A percentile compares a stretch with the other conserved stretches of the same genome.
phyloP scores from a whole-genome alignment of 2,888 invertebrate genomes.

The Ecliptopera silaceata region DNA sequence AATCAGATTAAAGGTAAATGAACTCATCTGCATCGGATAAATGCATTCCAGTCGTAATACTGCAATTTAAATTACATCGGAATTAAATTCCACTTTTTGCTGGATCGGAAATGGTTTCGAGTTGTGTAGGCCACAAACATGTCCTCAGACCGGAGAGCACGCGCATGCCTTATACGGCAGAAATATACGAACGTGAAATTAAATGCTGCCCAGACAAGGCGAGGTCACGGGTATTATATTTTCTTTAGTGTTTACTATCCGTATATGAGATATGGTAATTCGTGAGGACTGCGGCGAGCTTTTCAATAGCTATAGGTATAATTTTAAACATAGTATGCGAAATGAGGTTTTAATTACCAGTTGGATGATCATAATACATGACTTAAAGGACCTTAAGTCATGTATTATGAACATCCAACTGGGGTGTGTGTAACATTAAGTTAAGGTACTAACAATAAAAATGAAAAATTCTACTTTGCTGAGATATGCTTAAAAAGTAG shows the following conservation, averaged over 20 bases:
- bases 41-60: conserved; percentile 31
- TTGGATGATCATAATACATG: too few relatives aligned
- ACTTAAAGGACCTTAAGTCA: too few relatives aligned
- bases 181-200: conserved; percentile 76
- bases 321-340: not conserved
- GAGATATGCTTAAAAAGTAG: too few relatives aligned
- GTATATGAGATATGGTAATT: conserved; percentile 25
- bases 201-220: conserved; percentile 60
- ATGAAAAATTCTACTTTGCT: too few relatives aligned
- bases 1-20: conserved; percentile 26
- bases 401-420: too few relatives aligned
- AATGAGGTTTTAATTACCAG: too few relatives aligned
- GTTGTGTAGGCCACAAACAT: conserved; percentile 38
- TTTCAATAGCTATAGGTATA: not conserved
- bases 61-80: conserved; percentile 31
- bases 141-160: conserved; percentile 61
- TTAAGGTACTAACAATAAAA: too few relatives aligned
- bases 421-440: too few relatives aligned
- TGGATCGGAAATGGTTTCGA: conserved; percentile 41
- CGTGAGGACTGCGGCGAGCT: conserved; percentile 9
- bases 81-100: conserved; percentile 38
- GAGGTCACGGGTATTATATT: conserved; percentile 64
- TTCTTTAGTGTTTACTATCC: conserved; percentile 62
- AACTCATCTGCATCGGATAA: conserved; percentile 28
- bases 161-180: conserved; percentile 74